Percentiles rank a stretch among this genome's conserved stretches.
Evolutionary conservation across 2,888 invertebrate species (phyloP).

Genomic region (Troides aeacus): DNA sequence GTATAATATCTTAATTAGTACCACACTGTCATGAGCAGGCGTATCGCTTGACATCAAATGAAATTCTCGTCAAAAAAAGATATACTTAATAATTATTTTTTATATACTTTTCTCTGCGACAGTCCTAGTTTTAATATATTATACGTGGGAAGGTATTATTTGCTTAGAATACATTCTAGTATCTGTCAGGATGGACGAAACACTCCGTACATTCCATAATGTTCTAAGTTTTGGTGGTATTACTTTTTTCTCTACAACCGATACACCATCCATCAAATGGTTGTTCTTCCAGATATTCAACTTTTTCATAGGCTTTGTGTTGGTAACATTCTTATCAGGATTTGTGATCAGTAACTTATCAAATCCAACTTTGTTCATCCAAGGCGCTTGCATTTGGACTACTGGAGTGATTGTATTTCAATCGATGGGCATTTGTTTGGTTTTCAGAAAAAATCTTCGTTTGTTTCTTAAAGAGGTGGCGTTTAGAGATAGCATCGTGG

Average conservation of each 20-base stretch:
- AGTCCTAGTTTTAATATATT: conserved; percentile 40
- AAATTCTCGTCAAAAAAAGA: not conserved
- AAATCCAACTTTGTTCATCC: conserved; percentile 55
- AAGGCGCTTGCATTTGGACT: conserved; percentile 69
- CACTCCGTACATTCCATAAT: conserved; percentile 51
- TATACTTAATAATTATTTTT: not conserved
- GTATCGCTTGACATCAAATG: not conserved
- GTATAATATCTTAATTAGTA: no score
- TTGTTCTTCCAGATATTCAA: conserved; percentile 56
- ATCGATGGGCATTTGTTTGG: conserved; percentile 55
- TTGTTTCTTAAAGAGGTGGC: conserved; percentile 58
- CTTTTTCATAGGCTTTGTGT: conserved; percentile 51
- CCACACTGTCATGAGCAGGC: no score
- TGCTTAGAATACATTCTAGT: conserved; percentile 36
- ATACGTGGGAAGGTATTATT: conserved; percentile 30
- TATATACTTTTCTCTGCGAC: conserved; percentile 30
- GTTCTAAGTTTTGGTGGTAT: conserved; percentile 61
- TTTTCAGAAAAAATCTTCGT: conserved; percentile 55
- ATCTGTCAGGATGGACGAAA: conserved; percentile 53
- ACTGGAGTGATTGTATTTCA: conserved; percentile 67
- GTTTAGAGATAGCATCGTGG: conserved; percentile 52
- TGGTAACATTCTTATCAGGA: conserved; percentile 59
- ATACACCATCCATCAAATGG: conserved; percentile 56
- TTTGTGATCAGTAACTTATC: conserved; percentile 50
- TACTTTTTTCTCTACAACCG: conserved; percentile 52